These are phyloP conservation scores for Nezara viridula DNA, from an alignment of 2,888 invertebrate species.

Conservation along the genomic window DNA sequence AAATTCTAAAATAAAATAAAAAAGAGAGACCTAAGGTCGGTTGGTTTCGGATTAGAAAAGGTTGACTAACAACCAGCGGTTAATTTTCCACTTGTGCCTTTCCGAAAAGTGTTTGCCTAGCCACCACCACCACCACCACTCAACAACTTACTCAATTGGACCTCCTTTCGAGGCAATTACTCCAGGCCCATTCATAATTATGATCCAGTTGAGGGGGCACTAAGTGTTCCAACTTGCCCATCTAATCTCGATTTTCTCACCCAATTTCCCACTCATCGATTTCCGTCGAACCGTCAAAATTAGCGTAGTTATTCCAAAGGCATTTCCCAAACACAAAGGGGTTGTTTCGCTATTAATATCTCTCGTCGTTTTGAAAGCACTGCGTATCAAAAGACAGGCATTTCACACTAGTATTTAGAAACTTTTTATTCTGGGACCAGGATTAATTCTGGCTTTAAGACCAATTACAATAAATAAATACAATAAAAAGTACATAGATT, in stretches of 20 bases:
- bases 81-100: constrained; percentile 28
- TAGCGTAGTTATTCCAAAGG: background rate
- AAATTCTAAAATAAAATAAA: constrained; percentile 36
- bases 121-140: background rate
- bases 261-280: background rate
- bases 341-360: background rate
- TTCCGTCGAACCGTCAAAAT: constrained; percentile 13
- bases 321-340: background rate
- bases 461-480: too few relatives aligned
- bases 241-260: constrained; percentile 25
- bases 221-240: background rate
- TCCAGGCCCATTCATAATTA: background rate
- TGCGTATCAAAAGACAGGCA: background rate
- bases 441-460: too few relatives aligned
- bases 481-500: too few relatives aligned
- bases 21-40: constrained; percentile 50
- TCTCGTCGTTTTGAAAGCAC: background rate
- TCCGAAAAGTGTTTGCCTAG: background rate
- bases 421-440: too few relatives aligned
- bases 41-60: constrained; percentile 55
- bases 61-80: constrained; percentile 48
- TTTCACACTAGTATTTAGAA: too few relatives aligned
- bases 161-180: background rate
- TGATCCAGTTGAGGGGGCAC: constrained; percentile 6
- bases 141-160: constrained; percentile 13